These are phyloP conservation scores for Botia almorhae DNA, from an alignment of 2,797 vertebrate genomes.

Conservation along the genomic window DNA sequence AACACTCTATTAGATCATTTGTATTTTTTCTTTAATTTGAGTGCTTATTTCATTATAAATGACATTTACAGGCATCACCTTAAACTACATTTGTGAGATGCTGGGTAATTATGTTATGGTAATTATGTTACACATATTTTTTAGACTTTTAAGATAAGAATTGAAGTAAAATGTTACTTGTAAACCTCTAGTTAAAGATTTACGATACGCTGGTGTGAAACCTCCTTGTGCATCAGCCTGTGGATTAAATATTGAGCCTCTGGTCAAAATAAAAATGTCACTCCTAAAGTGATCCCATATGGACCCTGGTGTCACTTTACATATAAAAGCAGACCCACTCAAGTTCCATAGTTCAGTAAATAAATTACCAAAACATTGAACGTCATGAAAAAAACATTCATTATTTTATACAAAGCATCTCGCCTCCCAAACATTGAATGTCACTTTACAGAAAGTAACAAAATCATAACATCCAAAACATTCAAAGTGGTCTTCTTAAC, in stretches of 20 bases:
- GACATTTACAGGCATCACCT: too few species aligned
- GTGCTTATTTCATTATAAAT: too few species aligned
- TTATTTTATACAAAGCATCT: not conserved
- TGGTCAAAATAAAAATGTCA: constrained; percentile 32
- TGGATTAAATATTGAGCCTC: constrained; percentile 39
- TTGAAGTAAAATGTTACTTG: not conserved
- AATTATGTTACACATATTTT: too few species aligned
- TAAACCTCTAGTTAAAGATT: not conserved
- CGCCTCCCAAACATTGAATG: not conserved
- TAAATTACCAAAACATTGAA: constrained; percentile 5
- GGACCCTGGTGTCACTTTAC: constrained; percentile 31
- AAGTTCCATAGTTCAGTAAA: constrained; percentile 19
- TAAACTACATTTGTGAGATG: not conserved
- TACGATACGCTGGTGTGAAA: constrained; percentile 15
- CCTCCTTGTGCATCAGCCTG: not conserved
- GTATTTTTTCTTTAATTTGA: too few species aligned
- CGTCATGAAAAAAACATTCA: not conserved
- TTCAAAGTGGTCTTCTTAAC: not conserved
- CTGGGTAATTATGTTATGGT: not conserved
- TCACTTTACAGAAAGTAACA: not conserved
- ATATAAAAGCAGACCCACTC: constrained; percentile 31
- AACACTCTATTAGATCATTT: too few species aligned
- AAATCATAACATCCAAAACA: not conserved
- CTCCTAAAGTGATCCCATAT: constrained; percentile 35
- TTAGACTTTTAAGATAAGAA: not conserved